Evolutionary conservation across 2,797 vertebrate species (phyloP).

Genomic region (Paguma larvata): DNA sequence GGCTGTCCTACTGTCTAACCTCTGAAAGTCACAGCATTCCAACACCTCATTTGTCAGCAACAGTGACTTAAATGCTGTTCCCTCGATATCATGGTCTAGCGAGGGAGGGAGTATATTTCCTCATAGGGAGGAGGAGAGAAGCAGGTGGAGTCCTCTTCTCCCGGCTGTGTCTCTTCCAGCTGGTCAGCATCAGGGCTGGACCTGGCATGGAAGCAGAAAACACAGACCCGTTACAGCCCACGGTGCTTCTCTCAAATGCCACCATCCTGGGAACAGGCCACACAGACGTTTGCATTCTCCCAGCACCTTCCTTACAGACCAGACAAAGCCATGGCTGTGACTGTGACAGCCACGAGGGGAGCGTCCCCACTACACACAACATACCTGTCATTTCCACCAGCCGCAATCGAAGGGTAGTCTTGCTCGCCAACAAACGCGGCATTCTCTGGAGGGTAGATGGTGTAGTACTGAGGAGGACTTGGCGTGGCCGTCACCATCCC

Average conservation of each 20-base stretch:
- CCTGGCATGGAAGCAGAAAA: slow-evolving; percentile 81
- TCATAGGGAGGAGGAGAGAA: slow-evolving; percentile 87
- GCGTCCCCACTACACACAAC: rapidly evolving
- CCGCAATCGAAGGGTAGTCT: slow-evolving; percentile 59
- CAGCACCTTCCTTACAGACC: background rate
- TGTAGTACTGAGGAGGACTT: slow-evolving; percentile 86
- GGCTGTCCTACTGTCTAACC: background rate
- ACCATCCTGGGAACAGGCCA: background rate
- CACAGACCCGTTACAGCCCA: background rate
- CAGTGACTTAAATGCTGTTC: background rate
- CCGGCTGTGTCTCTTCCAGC: slow-evolving; percentile 62
- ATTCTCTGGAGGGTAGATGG: slow-evolving; percentile 87
- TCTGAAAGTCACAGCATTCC: background rate
- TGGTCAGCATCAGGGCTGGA: slow-evolving; percentile 64
- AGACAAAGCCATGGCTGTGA: background rate
- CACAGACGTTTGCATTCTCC: background rate
- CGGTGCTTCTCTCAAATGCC: rapidly evolving
- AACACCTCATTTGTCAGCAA: background rate
- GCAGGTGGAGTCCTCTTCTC: slow-evolving; percentile 39
- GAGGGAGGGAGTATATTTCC: slow-evolving; percentile 84
- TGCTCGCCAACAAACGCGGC: slow-evolving; percentile 83
- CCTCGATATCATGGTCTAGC: background rate
- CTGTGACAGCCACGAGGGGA: background rate
- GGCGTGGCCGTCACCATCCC: background rate
- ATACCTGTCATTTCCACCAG: slow-evolving; percentile 87